Conservation (phyloP, 1,140 invertebrate species). For the Macrostomum lignano region DNA sequence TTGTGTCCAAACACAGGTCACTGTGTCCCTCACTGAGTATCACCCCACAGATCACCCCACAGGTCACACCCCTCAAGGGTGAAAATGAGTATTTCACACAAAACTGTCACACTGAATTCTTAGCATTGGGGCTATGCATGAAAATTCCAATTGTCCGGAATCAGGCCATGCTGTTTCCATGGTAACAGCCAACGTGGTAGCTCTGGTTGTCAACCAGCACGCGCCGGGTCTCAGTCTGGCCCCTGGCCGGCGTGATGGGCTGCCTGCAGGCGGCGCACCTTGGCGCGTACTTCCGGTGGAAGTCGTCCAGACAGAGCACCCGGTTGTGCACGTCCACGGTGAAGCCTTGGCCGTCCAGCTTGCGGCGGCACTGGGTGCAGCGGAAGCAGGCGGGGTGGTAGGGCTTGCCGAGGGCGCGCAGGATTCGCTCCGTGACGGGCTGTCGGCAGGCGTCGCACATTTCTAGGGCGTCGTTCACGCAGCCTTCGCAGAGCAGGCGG, state of each 20-base stretch:
- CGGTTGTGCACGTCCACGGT: constrained; percentile 89
- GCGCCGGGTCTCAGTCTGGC: constrained; percentile 74
- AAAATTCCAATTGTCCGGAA: no score
- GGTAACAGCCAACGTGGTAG: constrained; percentile 82
- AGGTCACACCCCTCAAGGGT: no score
- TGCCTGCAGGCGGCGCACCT: constrained; percentile 69
- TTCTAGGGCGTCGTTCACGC: constrained; percentile 4
- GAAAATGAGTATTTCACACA: no score
- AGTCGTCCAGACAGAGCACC: constrained; percentile 93
- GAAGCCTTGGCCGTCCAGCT: constrained; percentile 83
- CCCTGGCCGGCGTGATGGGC: constrained; percentile 80
- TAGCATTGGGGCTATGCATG: no score
- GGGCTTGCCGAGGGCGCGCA: constrained; percentile 79
- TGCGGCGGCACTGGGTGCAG: constrained; percentile 72
- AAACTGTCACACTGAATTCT: no score
- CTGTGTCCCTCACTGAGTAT: no score
- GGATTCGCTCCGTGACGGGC: constrained; percentile 35
- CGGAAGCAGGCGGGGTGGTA: constrained; percentile 85
- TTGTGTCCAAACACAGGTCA: no score
- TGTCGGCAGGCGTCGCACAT: not conserved
- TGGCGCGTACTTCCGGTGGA: constrained; percentile 96
- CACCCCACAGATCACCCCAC: no score
- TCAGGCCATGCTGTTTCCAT: no score
- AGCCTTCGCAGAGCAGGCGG: constrained; percentile 3
- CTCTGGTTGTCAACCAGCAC: constrained; percentile 83